Percentiles rank a stretch among this genome's conserved stretches.
These are phyloP conservation scores for Alosa sapidissima DNA, from an alignment of 2,797 vertebrate species.

Conservation along the genomic window DNA sequence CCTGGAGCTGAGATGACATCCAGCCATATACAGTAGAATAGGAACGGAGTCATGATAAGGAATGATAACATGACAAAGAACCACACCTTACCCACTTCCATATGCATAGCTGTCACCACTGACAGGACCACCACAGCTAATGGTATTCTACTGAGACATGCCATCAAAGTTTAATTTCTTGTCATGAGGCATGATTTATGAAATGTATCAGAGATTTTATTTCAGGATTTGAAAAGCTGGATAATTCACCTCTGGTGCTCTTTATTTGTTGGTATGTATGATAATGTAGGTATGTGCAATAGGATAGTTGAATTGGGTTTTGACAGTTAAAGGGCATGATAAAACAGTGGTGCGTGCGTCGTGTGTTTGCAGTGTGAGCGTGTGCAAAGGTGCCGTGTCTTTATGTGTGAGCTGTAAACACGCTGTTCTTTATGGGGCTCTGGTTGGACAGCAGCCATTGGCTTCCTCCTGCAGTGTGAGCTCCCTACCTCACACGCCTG, in stretches of 20 bases:
- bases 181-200: not conserved
- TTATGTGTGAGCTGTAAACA: conserved; percentile 3
- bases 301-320: not conserved
- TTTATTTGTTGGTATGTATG: not conserved
- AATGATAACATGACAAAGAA: not conserved
- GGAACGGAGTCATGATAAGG: not conserved
- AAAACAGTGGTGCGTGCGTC: not conserved
- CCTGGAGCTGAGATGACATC: not conserved
- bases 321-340: not conserved
- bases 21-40: not conserved
- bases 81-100: not conserved
- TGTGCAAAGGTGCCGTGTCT: not conserved
- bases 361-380: not conserved
- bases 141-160: not conserved
- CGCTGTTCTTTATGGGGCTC: not conserved
- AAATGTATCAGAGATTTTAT: not conserved
- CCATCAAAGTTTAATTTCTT: not conserved
- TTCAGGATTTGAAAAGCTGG: not conserved
- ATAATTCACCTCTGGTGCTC: not conserved
- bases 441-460: not conserved
- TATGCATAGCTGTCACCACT: not conserved
- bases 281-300: not conserved
- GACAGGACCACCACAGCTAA: not conserved
- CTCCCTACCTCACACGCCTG: not conserved
- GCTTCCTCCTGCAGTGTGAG: not conserved